A percentile compares a stretch with the other conserved stretches of the same genome.
These are phyloP conservation scores for Tapirus terrestris DNA, from an alignment of 2,113 vertebrate genomes.

Conservation along the genomic window DNA sequence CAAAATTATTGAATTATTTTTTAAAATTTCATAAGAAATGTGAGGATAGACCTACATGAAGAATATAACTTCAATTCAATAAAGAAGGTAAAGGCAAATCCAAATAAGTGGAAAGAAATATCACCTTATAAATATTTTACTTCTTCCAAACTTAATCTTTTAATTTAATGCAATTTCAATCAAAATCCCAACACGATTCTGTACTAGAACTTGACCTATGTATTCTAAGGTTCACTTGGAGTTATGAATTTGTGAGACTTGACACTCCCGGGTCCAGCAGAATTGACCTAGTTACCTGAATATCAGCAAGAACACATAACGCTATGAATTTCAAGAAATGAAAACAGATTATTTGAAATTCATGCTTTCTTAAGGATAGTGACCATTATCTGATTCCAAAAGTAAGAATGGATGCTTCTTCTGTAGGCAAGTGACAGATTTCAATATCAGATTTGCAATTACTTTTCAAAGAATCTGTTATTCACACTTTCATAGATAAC, in stretches of 20 bases:
- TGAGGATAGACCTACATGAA: neutral
- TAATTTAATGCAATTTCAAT: conserved; percentile 47
- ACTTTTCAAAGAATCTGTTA: conserved; percentile 5
- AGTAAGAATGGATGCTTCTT: neutral
- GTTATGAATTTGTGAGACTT: neutral
- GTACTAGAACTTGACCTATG: neutral
- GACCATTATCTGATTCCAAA: neutral
- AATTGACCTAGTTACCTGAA: conserved; percentile 39
- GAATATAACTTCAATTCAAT: neutral
- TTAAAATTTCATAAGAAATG: neutral
- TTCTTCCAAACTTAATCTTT: conserved; percentile 3
- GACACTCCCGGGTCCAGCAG: neutral
- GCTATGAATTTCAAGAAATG: neutral
- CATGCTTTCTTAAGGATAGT: neutral
- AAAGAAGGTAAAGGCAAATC: neutral
- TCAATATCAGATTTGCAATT: neutral
- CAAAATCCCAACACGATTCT: neutral
- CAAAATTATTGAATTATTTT: neutral
- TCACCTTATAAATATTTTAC: neutral
- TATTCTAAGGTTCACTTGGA: neutral
- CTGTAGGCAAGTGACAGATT: neutral
- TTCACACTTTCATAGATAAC: neutral
- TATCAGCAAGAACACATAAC: neutral
- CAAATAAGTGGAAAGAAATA: conserved; percentile 1
- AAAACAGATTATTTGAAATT: conserved; percentile 43